Evolutionary conservation across 92 coral and sea anemone species (phyloP).

Genomic region (Metridium senile): DNA sequence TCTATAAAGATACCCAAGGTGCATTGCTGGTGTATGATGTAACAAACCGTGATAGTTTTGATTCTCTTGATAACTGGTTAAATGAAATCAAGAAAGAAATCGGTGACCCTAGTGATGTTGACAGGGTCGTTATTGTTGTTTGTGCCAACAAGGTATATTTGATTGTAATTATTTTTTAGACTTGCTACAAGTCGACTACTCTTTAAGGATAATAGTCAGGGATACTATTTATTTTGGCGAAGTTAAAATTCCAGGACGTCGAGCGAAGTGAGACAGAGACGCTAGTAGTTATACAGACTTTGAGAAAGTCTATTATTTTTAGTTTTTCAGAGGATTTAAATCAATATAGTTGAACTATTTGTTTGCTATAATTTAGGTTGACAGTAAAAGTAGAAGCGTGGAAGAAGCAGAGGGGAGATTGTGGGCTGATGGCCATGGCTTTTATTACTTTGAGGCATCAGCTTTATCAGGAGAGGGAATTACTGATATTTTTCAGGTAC

Average conservation of each 20-base stretch:
- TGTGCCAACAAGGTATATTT: conserved; percentile 93
- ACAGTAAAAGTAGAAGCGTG: conserved; percentile 66
- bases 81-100: conserved; percentile 96
- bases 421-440: conserved; percentile 92
- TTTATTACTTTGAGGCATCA: conserved; percentile 93
- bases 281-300: no score
- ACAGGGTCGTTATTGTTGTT: conserved; percentile 79
- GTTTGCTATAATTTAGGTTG: conserved; percentile 53
- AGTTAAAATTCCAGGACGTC: no score
- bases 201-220: no score
- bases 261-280: no score
- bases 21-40: conserved; percentile 93
- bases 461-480: conserved; percentile 98
- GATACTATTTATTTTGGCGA: no score
- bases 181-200: no score
- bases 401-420: conserved; percentile 84
- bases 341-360: no score
- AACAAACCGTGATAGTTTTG: conserved; percentile 85
- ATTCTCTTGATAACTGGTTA: conserved; percentile 83
- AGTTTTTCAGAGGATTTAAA: no score
- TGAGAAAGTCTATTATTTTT: no score
- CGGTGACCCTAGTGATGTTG: conserved; percentile 72
- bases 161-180: no score
- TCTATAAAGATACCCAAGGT: conserved; percentile 98
- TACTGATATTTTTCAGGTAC: conserved; percentile 89